Evolutionary conservation across 2,797 vertebrate species (phyloP).

Genomic region (Podargus strigoides): DNA sequence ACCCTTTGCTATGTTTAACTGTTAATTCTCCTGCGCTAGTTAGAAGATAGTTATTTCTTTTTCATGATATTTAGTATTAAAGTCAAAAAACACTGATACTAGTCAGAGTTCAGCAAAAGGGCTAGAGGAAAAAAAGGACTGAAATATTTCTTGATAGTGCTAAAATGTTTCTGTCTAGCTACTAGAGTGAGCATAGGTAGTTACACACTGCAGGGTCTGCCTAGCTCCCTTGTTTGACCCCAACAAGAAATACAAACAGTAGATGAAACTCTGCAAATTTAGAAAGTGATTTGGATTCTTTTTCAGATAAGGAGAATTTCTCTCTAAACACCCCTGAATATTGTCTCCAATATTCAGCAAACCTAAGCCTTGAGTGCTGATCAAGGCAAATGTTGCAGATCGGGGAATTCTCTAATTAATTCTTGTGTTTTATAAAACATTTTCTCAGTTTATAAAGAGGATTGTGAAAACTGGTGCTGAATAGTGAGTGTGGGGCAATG

Average conservation of each 20-base stretch:
- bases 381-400: neutral
- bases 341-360: neutral
- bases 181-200: neutral
- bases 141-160: neutral
- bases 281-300: neutral
- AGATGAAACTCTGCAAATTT: neutral
- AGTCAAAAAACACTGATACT: neutral
- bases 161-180: neutral
- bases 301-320: neutral
- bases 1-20: neutral
- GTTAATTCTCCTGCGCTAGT: neutral
- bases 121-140: neutral
- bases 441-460: neutral
- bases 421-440: neutral
- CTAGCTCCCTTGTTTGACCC: neutral
- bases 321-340: neutral
- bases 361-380: neutral
- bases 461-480: neutral
- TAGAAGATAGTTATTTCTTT: neutral
- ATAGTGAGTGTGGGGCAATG: neutral
- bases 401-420: neutral
- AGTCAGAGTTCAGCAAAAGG: neutral
- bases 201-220: neutral
- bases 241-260: neutral
- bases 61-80: neutral